Conservation (phyloP, 2,113 vertebrate species). For the Ciconia stormi region DNA sequence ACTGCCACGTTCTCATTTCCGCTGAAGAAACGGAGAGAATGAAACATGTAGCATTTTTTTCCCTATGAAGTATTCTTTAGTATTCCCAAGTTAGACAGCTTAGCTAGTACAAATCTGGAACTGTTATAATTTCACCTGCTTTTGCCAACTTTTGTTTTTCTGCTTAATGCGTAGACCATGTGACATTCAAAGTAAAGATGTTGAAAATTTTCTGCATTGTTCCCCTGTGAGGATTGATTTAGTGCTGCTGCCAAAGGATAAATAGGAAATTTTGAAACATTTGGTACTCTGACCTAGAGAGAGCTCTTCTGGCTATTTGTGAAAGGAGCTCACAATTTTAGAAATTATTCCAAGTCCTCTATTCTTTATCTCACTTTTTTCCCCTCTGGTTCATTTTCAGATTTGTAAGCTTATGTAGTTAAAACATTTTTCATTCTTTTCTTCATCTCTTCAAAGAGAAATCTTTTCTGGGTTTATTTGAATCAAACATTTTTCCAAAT, state of each 20-base stretch:
- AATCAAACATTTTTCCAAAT: neutral
- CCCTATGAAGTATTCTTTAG: neutral
- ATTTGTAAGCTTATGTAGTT: neutral
- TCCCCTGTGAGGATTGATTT: neutral
- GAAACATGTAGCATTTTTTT: fast-evolving
- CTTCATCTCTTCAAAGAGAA: neutral
- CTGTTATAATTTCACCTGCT: neutral
- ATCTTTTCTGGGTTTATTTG: neutral
- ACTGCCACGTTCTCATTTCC: neutral
- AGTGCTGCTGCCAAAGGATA: neutral
- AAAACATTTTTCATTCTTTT: neutral
- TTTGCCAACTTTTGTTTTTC: neutral
- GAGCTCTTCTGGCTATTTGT: neutral
- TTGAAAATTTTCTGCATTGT: neutral
- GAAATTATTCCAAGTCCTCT: neutral
- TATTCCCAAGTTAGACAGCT: neutral
- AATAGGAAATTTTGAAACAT: neutral
- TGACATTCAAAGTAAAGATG: neutral
- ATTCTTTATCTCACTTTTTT: neutral
- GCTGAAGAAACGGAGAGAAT: neutral
- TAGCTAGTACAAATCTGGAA: neutral
- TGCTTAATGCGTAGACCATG: neutral
- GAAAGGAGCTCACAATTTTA: neutral
- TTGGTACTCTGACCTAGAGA: neutral
- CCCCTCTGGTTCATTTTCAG: neutral